Evolutionary conservation across 2,113 vertebrate genomes (phyloP), one percentile per base, ranked within the genome.

Genomic region (Nanorana parkeri): DNA sequence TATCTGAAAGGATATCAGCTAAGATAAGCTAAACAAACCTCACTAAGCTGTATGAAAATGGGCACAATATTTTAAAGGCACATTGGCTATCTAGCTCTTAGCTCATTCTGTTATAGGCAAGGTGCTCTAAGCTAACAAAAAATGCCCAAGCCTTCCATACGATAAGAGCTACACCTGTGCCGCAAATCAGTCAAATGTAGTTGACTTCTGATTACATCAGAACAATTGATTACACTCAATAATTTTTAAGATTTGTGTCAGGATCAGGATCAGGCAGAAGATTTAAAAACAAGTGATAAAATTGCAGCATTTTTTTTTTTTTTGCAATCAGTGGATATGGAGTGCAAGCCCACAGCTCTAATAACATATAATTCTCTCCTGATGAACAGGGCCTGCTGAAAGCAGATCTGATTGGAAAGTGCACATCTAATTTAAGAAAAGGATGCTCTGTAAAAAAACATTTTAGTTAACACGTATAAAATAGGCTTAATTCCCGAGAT

Each of bases 131-230:
- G 32, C 41, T 47, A 47, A 13, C 3, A 47, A 47, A 47, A 1
- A 6, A 3, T 47, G 11, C 2, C 41, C 41, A 47, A 47, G 41
- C 8, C 2, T 68, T 68, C 28, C 67, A 41, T 68, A 41, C 23
- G 15, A 19, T 68, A 47, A 47, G 36, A 21, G 36, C 21, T n/a
- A 19, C 11, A 47, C 10, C 41, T 41, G 41, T 10, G 8, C 41
- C 41, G 41, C 10, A 47, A 47, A 47, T 61, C 55, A 60, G 58
- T 20, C 41, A 41, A 21, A 60, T 41, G 21, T 15, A 20, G 11
- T 2, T 61, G 72, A 75, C 72, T 36, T 61, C 72, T 75, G 72
- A 75, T 75, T 75, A 61, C 72, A 75, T 61, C 72, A 75, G 29
- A 23, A 61, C 19, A 26, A 56, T n/a, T 75, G 72, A 75, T 75